Conservation (phyloP, 37 sponge, comb jelly and placozoan genomes). For the Amphimedon queenslandica region DNA sequence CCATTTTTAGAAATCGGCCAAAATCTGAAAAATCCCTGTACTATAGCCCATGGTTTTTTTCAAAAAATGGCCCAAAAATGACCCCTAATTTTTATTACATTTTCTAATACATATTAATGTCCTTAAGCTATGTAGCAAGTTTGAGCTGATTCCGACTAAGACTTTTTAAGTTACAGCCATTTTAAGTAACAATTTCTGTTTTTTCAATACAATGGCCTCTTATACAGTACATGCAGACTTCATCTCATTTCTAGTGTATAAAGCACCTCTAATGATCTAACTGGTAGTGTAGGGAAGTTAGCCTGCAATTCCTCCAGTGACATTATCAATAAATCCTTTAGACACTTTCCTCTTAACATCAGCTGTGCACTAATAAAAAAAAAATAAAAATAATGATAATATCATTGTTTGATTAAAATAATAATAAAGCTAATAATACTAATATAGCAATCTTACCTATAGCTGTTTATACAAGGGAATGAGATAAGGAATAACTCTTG, state of each 20-base stretch:
- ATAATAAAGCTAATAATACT: not conserved
- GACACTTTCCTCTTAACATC: not conserved
- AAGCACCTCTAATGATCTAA: not conserved
- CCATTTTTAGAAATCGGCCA: no score
- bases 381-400: not conserved
- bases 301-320: not conserved
- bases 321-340: not conserved
- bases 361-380: not conserved
- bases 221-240: no score
- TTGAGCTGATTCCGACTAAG: no score
- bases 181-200: no score
- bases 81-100: no score
- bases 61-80: no score
- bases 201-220: no score
- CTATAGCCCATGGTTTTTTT: no score
- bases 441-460: not conserved
- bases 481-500: slow-evolving; percentile 47
- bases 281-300: not conserved
- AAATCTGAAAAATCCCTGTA: no score
- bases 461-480: slow-evolving; percentile 53
- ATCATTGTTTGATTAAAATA: not conserved
- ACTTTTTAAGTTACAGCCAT: no score
- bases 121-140: no score
- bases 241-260: not conserved
- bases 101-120: no score